These are phyloP conservation scores for Helicoverpa assulta DNA, from an alignment of 2,888 invertebrate species.

Conservation along the genomic window DNA sequence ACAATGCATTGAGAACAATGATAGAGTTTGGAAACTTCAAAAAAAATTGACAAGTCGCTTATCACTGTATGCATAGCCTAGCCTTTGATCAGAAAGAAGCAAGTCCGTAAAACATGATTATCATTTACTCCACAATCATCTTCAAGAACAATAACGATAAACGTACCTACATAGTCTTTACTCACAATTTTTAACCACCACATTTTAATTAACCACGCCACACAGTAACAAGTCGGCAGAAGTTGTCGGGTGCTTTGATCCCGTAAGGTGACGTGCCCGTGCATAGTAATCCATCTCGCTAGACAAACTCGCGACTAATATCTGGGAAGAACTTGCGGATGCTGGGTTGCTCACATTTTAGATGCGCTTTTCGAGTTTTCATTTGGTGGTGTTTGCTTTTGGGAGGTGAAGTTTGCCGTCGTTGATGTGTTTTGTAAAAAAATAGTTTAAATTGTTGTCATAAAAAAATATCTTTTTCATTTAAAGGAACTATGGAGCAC, in stretches of 20 bases:
- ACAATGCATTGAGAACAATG: too few species aligned
- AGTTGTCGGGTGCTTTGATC: slow-evolving; percentile 71
- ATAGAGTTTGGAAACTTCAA: too few species aligned
- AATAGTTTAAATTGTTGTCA: too few species aligned
- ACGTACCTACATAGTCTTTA: not conserved
- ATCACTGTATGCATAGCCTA: too few species aligned
- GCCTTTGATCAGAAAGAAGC: too few species aligned
- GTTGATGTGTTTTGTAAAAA: too few species aligned
- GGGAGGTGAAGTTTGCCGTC: too few species aligned
- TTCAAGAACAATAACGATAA: slow-evolving; percentile 4
- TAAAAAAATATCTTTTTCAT: too few species aligned
- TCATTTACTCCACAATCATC: slow-evolving; percentile 5
- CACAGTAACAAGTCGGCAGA: slow-evolving; percentile 67
- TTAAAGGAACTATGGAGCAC: too few species aligned
- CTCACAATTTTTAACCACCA: slow-evolving; percentile 41
- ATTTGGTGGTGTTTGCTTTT: slow-evolving; percentile 11
- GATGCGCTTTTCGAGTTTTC: slow-evolving; percentile 22
- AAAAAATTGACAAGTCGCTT: too few species aligned
- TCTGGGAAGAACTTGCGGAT: slow-evolving; percentile 50
- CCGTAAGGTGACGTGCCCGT: slow-evolving; percentile 77
- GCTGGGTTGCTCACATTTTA: slow-evolving; percentile 11
- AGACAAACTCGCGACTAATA: slow-evolving; percentile 69
- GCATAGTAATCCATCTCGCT: slow-evolving; percentile 80
- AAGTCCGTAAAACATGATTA: too few species aligned
- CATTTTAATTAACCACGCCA: slow-evolving; percentile 65